A percentile compares a stretch with the other conserved stretches of the same genome.
phyloP scores from a whole-genome alignment of 2,797 vertebrate species.

The Stomatorhinus walkeri region DNA sequence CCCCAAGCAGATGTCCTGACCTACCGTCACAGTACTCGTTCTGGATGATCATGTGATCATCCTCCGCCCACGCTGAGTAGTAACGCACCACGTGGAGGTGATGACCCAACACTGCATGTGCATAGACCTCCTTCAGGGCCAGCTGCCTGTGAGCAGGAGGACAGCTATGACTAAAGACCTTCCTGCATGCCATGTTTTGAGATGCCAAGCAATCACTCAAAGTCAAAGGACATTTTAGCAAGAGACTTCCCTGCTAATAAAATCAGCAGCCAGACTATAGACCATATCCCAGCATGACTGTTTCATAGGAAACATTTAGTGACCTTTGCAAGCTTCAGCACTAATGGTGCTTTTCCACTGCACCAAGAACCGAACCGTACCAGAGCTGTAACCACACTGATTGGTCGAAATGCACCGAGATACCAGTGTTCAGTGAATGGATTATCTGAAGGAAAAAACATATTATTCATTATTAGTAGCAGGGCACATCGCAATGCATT shows the following conservation, averaged over 20 bases:
- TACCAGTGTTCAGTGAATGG: background rate
- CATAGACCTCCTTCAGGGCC: slow-evolving; percentile 90
- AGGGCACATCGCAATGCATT: background rate
- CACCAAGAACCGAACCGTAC: background rate
- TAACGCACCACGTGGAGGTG: slow-evolving; percentile 95
- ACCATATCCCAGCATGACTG: background rate
- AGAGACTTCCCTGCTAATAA: background rate
- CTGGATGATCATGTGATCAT: slow-evolving; percentile 91
- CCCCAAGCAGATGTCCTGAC: slow-evolving; percentile 25
- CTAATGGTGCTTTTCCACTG: background rate
- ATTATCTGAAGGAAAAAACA: background rate
- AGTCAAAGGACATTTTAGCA: background rate
- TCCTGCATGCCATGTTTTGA: background rate
- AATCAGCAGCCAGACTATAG: background rate
- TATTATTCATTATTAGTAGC: background rate
- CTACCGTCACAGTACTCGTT: slow-evolving; percentile 95
- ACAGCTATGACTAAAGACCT: background rate
- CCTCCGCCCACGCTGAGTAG: slow-evolving; percentile 93
- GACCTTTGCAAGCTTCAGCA: background rate
- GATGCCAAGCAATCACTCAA: background rate
- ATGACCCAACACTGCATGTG: slow-evolving; percentile 90
- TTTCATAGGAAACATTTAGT: background rate
- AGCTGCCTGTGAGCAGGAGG: slow-evolving; percentile 59
- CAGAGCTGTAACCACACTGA: background rate
- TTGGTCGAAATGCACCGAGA: background rate